Evolutionary conservation across 2,113 vertebrate genomes (phyloP), one percentile per base, ranked within the genome.

Genomic region (Mesoclemmys tuberculata): DNA sequence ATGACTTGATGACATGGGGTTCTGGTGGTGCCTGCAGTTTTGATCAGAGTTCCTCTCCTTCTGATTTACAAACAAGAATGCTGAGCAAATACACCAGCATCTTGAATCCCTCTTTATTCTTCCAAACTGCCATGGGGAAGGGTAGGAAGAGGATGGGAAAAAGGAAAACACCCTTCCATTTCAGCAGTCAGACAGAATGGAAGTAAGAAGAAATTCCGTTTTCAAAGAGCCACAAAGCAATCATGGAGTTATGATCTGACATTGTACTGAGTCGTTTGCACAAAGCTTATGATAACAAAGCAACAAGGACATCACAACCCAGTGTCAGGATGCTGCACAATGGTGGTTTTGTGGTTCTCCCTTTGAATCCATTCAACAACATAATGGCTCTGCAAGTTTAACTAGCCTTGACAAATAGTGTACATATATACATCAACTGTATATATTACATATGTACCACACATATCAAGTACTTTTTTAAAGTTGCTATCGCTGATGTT

Each of bases 301-400:
- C 87, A 77, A 38, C 87, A 81, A 38, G 80, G 52, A 7, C 71
- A 82, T 78, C 78, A 52, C 52, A 88, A 49, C 38, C 68, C 2
- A 85, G 80, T 88, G 56, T 21, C 12, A 11, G n/a, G 44, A 81
- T 5, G 81, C 88, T 82, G 84, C 88, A 80, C 80, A 78, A 49
- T 52, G 26, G 5, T 41, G 44, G 87, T 68, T 29, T 12, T 14
- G 7, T 26, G 1, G 0, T 91, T 93, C n/a, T 68, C 35, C 31
- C 8, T 93, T 82, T 84, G 56, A 58, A 78, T 41, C 82, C 51
- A 55, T 61, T 87, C 55, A 87, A 87, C 77, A 92, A 87, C 24
- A 61, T 91, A 93, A 96, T 19, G 16, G 16, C 38, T 92, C 82
- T 85, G 87, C 91, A 93, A 87, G 93, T 96, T 86, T 94, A 71